A percentile compares a stretch with the other conserved stretches of the same genome.
Conservation (phyloP, 2,888 invertebrate species). For the Sinelater perroti region DNA sequence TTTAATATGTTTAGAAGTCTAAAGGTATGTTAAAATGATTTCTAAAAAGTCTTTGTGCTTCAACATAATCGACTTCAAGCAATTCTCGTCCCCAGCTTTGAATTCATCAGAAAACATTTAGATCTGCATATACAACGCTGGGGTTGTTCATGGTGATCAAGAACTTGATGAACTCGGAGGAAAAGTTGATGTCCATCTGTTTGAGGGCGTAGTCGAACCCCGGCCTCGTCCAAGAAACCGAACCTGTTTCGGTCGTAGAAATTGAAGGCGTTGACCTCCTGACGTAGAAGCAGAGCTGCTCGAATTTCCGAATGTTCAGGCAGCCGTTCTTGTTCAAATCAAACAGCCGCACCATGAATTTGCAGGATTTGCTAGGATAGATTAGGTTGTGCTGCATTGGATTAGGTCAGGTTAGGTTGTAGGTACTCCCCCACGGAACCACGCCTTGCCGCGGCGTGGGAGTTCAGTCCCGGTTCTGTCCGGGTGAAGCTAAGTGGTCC, state of each 20-base stretch:
- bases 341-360: conserved; percentile 56
- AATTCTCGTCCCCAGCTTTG: conserved; percentile 52
- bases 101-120: conserved; percentile 58
- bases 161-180: conserved; percentile 52
- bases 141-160: conserved; percentile 51
- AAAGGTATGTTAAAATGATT: conserved; percentile 51
- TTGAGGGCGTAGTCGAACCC: conserved; percentile 52
- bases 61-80: conserved; percentile 53
- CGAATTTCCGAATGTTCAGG: conserved; percentile 54
- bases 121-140: conserved; percentile 56
- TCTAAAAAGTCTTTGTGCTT: conserved; percentile 57
- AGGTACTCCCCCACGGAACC: no score
- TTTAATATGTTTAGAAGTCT: no score
- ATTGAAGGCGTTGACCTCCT: conserved; percentile 56
- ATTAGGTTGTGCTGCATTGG: no score
- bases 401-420: no score
- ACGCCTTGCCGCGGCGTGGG: no score
- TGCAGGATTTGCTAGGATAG: no score
- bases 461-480: no score
- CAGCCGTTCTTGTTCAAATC: conserved; percentile 56
- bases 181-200: conserved; percentile 54
- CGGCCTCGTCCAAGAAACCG: conserved; percentile 52
- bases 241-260: conserved; percentile 50
- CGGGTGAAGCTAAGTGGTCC: no score
- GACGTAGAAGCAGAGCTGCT: conserved; percentile 55